Evolutionary conservation across 2,888 invertebrate species (phyloP).

Genomic region (Drosophila multiciliata): DNA sequence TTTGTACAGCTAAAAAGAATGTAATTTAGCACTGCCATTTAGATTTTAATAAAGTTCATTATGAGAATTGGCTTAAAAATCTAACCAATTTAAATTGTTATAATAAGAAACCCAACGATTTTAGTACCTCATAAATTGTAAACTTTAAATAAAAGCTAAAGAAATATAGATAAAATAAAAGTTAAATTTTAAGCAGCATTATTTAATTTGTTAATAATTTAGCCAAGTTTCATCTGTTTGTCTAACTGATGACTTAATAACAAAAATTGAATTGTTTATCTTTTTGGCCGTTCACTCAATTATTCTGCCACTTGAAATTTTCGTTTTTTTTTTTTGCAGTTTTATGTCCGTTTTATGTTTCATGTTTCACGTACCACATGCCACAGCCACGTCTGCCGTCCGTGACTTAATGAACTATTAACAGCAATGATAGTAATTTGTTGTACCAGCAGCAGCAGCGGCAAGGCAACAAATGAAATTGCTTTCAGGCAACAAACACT

Average conservation of each 20-base stretch:
- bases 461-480: slow-evolving; percentile 69
- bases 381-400: slow-evolving; percentile 61
- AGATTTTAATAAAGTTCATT: background rate
- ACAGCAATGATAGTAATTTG: slow-evolving; percentile 80
- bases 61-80: background rate
- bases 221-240: slow-evolving; percentile 24
- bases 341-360: slow-evolving; percentile 64
- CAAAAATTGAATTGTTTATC: slow-evolving; percentile 77
- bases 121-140: slow-evolving; percentile 6
- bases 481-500: slow-evolving; percentile 58
- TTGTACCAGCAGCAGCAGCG: slow-evolving; percentile 58
- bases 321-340: slow-evolving; percentile 24
- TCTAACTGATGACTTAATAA: slow-evolving; percentile 78
- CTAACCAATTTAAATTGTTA: background rate
- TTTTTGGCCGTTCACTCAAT: slow-evolving; percentile 74
- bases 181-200: background rate
- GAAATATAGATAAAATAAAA: background rate
- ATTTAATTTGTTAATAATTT: background rate
- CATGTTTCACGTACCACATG: slow-evolving; percentile 67
- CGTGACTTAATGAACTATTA: slow-evolving; percentile 81
- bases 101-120: slow-evolving; percentile 41
- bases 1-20: background rate
- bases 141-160: background rate
- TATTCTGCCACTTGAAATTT: slow-evolving; percentile 76
- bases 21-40: slow-evolving; percentile 17